A percentile compares a stretch with the other conserved stretches of the same genome.
Conservation (phyloP, 1,140 invertebrate genomes). For the Nephila pilipes region DNA sequence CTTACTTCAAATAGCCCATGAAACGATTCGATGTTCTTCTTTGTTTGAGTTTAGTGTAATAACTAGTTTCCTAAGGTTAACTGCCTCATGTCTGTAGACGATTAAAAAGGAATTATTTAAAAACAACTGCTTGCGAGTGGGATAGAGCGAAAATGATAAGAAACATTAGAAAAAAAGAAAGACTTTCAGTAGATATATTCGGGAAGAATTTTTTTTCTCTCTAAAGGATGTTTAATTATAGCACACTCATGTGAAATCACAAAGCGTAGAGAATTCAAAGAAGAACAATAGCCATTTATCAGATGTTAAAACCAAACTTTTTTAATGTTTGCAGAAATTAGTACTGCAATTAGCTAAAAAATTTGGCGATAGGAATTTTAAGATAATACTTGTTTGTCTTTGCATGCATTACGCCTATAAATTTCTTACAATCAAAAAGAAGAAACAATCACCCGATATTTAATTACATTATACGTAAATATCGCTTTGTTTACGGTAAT, state of each 20-base stretch:
- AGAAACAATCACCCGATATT: background rate
- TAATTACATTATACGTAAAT: background rate
- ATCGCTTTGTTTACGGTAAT: background rate
- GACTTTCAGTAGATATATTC: background rate
- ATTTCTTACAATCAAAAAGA: background rate
- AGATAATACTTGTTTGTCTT: background rate
- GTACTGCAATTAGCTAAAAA: background rate
- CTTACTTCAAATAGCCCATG: background rate
- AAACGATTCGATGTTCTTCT: background rate
- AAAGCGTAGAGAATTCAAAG: background rate
- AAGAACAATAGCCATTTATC: constrained; percentile 20
- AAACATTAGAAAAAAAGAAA: background rate
- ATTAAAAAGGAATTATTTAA: constrained; percentile 19
- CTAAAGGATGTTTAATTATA: constrained; percentile 4
- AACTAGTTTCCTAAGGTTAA: background rate
- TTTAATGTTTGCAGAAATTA: constrained; percentile 20
- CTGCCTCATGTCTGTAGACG: background rate
- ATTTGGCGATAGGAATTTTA: background rate
- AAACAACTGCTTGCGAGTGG: constrained; percentile 3
- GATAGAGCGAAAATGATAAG: background rate
- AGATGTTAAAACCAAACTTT: background rate
- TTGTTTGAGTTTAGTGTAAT: background rate
- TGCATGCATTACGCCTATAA: background rate
- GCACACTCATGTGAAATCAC: background rate
- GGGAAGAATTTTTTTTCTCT: background rate